Percentiles rank a stretch among this genome's conserved stretches.
These are phyloP conservation scores for Cephus pulcher DNA, from an alignment of 2,888 invertebrate species.

Conservation along the genomic window DNA sequence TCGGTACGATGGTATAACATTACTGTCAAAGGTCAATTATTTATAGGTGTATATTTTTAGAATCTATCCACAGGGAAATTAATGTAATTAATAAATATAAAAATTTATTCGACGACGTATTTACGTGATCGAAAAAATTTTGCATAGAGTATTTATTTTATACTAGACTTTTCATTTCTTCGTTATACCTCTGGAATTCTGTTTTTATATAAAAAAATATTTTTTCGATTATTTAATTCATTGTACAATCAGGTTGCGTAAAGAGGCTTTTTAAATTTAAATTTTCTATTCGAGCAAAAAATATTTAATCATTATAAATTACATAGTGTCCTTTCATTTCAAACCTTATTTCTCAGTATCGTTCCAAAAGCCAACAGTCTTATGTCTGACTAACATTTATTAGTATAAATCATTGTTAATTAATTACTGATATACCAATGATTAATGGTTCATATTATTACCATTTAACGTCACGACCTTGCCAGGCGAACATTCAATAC, in stretches of 20 bases:
- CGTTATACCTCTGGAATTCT: too few species aligned
- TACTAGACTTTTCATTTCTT: too few species aligned
- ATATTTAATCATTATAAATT: background rate
- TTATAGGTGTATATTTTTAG: background rate
- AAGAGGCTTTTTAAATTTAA: background rate
- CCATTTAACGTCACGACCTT: background rate
- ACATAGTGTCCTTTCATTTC: background rate
- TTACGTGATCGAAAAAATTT: background rate
- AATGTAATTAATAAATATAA: background rate
- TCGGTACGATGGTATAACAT: background rate
- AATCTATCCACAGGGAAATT: background rate
- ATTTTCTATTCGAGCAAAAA: background rate
- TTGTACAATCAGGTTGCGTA: background rate
- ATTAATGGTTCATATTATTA: background rate
- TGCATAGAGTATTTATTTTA: background rate
- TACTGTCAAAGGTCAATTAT: background rate
- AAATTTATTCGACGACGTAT: background rate
- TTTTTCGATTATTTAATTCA: background rate
- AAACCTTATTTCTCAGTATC: background rate
- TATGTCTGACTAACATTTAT: background rate
- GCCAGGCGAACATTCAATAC: background rate
- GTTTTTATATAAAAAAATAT: too few species aligned
- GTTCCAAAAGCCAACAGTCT: background rate
- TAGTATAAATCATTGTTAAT: background rate
- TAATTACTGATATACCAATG: background rate